Conservation (phyloP, 2,797 vertebrate species). For the Manis javanica region DNA sequence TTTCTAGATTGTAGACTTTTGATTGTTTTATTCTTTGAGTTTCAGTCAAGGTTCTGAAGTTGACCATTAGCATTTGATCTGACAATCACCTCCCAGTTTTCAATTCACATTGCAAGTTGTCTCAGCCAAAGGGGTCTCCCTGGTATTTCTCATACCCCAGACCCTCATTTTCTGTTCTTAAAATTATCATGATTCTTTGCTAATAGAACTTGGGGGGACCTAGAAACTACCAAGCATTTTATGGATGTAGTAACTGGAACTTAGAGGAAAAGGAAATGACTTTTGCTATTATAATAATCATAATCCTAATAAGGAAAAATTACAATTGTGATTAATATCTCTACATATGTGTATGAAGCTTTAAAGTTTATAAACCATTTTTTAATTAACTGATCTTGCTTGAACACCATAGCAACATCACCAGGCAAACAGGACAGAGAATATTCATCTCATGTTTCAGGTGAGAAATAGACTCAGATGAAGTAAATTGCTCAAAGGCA, state of each 20-base stretch:
- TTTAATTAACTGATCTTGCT: slow-evolving; percentile 37
- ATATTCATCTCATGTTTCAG: slow-evolving; percentile 25
- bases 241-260: slow-evolving; percentile 42
- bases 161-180: neutral
- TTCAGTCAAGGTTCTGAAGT: slow-evolving; percentile 30
- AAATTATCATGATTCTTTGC: slow-evolving; percentile 50
- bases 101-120: neutral
- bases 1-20: neutral
- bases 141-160: neutral
- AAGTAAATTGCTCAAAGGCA: neutral
- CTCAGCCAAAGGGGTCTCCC: neutral
- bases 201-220: slow-evolving; percentile 26
- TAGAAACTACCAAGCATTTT: slow-evolving; percentile 65
- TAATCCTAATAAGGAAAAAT: slow-evolving; percentile 47
- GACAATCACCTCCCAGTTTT: neutral
- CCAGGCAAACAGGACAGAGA: slow-evolving; percentile 11
- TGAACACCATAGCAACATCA: neutral
- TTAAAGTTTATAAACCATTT: slow-evolving; percentile 53
- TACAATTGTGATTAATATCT: slow-evolving; percentile 53
- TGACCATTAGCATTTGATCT: slow-evolving; percentile 14
- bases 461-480: slow-evolving; percentile 23
- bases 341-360: neutral
- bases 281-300: slow-evolving; percentile 62
- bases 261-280: slow-evolving; percentile 70
- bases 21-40: neutral